phyloP scores from a whole-genome alignment of 2,797 vertebrate species.

The Pseudochaenichthys georgianus region DNA sequence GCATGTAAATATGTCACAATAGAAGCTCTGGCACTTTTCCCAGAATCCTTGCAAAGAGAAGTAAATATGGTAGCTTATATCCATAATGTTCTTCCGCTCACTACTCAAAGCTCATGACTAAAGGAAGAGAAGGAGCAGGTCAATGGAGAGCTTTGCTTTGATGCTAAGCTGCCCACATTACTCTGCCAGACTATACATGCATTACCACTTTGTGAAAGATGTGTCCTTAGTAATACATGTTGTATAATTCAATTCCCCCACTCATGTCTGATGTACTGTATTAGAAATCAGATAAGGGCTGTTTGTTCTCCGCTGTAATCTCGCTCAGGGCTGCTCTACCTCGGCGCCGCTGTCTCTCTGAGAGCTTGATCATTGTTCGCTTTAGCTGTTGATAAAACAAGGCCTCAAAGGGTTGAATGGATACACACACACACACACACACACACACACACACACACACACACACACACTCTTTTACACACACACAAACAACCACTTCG shows the following conservation, averaged over 20 bases:
- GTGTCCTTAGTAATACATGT: background rate
- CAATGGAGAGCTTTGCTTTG: no score
- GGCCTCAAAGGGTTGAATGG: constrained; percentile 26
- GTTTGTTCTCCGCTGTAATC: constrained; percentile 60
- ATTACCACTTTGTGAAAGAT: background rate
- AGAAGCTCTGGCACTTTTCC: no score
- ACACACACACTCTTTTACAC: background rate
- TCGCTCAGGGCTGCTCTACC: constrained; percentile 47
- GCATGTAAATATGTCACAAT: no score
- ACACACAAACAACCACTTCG: constrained; percentile 7
- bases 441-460: constrained; percentile 5
- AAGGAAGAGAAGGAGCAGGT: no score
- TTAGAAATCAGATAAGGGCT: constrained; percentile 50
- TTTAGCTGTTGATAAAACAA: constrained; percentile 34
- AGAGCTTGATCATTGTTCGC: constrained; percentile 25
- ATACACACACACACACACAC: background rate
- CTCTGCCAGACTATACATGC: background rate
- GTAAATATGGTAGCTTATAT: no score
- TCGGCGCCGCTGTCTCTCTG: constrained; percentile 39
- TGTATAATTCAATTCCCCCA: background rate
- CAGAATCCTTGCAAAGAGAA: no score
- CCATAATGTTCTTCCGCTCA: no score
- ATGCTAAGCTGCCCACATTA: background rate
- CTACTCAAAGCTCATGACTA: no score
- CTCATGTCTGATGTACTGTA: constrained; percentile 39